phyloP scores from a whole-genome alignment of 2,888 invertebrate species.

The Apodemia hepburni region DNA sequence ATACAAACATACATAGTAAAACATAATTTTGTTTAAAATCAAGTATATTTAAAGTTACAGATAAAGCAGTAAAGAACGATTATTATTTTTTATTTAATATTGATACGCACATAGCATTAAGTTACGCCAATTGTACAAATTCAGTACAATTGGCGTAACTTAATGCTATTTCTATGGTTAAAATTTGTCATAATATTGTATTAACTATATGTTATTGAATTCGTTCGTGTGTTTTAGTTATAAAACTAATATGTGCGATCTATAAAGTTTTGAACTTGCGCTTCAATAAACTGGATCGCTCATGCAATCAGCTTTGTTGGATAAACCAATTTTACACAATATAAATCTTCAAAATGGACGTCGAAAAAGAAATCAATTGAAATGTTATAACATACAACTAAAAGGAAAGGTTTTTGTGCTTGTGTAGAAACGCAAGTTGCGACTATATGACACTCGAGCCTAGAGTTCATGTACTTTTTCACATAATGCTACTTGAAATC shows the following conservation, averaged over 20 bases:
- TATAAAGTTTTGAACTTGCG: constrained; percentile 44
- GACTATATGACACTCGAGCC: constrained; percentile 38
- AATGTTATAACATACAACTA: constrained; percentile 41
- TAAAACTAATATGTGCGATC: background rate
- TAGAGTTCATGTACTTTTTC: constrained; percentile 50
- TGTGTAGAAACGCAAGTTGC: constrained; percentile 13
- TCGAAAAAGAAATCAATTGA: constrained; percentile 43
- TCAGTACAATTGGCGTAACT: too few relatives aligned
- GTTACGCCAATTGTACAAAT: too few relatives aligned
- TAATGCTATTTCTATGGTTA: too few relatives aligned
- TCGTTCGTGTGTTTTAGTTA: background rate
- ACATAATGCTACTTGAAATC: constrained; percentile 54
- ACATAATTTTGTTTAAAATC: too few relatives aligned
- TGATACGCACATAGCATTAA: too few relatives aligned
- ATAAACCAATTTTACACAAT: constrained; percentile 54
- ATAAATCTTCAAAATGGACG: constrained; percentile 50
- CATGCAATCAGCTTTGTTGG: constrained; percentile 51
- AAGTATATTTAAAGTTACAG: too few relatives aligned
- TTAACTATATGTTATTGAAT: too few relatives aligned
- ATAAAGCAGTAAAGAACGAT: too few relatives aligned
- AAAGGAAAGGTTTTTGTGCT: background rate
- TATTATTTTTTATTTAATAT: too few relatives aligned
- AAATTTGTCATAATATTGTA: too few relatives aligned
- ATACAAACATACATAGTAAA: too few relatives aligned
- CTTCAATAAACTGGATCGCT: constrained; percentile 44